Evolutionary conservation across 2,797 vertebrate species (phyloP), one percentile per base, ranked within the genome.

Genomic region (Sebastes jordani): DNA sequence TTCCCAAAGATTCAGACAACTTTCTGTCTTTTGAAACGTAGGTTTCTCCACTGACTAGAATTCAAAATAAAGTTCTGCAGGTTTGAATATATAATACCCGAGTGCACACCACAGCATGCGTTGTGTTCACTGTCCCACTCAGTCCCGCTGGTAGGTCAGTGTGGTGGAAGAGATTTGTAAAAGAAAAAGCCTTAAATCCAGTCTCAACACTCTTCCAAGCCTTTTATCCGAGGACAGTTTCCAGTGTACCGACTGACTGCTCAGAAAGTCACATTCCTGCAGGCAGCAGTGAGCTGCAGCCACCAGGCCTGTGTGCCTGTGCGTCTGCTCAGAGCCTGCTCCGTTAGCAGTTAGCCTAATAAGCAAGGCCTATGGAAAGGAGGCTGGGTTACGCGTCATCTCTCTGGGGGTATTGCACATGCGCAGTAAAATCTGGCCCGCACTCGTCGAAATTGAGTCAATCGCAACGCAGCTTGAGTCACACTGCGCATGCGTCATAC

Each of bases 271-370:
- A 55, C 2, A 36, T 42, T 32, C n/a, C 27, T 27, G 22, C 3
- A 66, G n/a, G 4, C 1, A 29, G 36, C 36, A 38, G 36, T 38
- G 49, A 25, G 58, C 65, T 66, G 42, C 36, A 64, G 58, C 27
- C 36, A 36, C 10, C 29, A 11, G 62, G 80, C 70, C 73, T 56
- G 56, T n/a, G 11, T 18, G 79, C 65, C 73, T 56, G 60, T n/a
- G 9, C 14, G 38, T n/a, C 23, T 32, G 69, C 1, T 36, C 27
- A 1, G 20, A 67, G 32, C 70, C 34, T 74, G 55, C 16, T 22
- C 42, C 0, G 42, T 46, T 46, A 46, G 42, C 42, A 46, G 42
- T 46, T 46, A 46, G 42, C 42, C 42, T 46, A 1, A 42, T 42
- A 42, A 42, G 1, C 38, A 42, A 42, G 13, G 38, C 38, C 38